Evolutionary conservation across 2,888 invertebrate species (phyloP).

Genomic region (Lordiphosa fenestrarum): DNA sequence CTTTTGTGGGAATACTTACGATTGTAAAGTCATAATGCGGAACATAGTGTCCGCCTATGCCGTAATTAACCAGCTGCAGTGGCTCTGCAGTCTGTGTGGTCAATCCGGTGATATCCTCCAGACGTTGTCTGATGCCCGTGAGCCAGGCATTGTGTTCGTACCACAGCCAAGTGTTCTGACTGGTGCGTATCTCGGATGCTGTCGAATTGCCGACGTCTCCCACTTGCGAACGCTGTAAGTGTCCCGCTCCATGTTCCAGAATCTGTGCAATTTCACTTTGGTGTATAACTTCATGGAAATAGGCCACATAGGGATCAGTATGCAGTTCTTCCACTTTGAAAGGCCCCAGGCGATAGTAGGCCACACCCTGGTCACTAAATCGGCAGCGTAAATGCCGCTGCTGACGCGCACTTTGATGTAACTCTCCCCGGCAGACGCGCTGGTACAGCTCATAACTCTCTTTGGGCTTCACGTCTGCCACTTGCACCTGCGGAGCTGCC

Average conservation of each 20-base stretch:
- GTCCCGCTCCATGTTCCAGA: slow-evolving; percentile 18
- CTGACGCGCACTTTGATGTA: slow-evolving; percentile 72
- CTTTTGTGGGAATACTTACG: slow-evolving; percentile 55
- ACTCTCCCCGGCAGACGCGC: slow-evolving; percentile 81
- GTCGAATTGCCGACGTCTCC: slow-evolving; percentile 77
- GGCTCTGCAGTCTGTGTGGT: slow-evolving; percentile 84
- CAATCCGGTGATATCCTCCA: slow-evolving; percentile 57
- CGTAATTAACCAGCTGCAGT: slow-evolving; percentile 98
- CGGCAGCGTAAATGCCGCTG: slow-evolving; percentile 65
- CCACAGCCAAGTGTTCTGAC: slow-evolving; percentile 82
- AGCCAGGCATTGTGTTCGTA: slow-evolving; percentile 81
- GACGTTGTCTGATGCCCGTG: slow-evolving; percentile 54
- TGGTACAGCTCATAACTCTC: slow-evolving; percentile 32
- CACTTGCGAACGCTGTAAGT: slow-evolving; percentile 41
- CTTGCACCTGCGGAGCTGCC: neutral
- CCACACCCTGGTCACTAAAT: slow-evolving; percentile 41
- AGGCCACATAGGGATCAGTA: slow-evolving; percentile 82
- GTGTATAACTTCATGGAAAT: slow-evolving; percentile 58
- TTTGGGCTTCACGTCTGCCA: neutral
- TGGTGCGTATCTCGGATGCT: slow-evolving; percentile 83
- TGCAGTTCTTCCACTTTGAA: slow-evolving; percentile 82
- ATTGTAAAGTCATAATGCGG: slow-evolving; percentile 95
- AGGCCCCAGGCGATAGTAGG: slow-evolving; percentile 70
- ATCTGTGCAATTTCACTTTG: slow-evolving; percentile 81
- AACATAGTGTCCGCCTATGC: slow-evolving; percentile 99